A percentile compares a stretch with the other conserved stretches of the same genome.
Evolutionary conservation across 2,888 invertebrate genomes (phyloP).

Genomic region (Agonum fuliginosum): DNA sequence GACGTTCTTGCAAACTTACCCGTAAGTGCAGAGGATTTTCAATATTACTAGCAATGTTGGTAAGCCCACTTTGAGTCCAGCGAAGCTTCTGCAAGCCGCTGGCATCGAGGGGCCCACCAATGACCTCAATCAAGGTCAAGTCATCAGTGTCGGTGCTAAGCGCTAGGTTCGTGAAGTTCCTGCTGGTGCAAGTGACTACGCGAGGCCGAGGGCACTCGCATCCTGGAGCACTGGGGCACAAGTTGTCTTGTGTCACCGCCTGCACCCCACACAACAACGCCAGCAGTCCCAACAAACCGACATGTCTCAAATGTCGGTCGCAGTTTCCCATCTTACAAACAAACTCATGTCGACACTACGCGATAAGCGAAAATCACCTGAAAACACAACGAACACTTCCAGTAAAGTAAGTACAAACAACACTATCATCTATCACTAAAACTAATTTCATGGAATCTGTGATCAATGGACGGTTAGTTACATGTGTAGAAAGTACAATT

Average conservation of each 20-base stretch:
- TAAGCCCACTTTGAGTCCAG: conserved; percentile 78
- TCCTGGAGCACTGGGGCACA: conserved; percentile 16
- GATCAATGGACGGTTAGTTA: too few species aligned
- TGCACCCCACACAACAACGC: not conserved
- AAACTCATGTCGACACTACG: conserved; percentile 50
- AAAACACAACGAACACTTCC: too few species aligned
- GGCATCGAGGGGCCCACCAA: conserved; percentile 64
- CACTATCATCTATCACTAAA: too few species aligned
- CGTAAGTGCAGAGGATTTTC: conserved; percentile 72
- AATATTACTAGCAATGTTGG: conserved; percentile 74
- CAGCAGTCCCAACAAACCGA: conserved; percentile 51
- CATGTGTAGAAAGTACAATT: not conserved
- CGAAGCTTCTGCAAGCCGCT: conserved; percentile 72
- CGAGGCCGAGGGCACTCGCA: conserved; percentile 41
- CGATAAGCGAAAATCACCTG: conserved; percentile 41
- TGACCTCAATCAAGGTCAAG: conserved; percentile 6
- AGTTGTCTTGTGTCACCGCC: conserved; percentile 34
- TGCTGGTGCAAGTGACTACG: conserved; percentile 23
- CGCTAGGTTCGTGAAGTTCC: conserved; percentile 42
- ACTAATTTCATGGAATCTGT: too few species aligned
- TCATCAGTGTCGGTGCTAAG: conserved; percentile 18
- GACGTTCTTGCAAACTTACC: too few species aligned
- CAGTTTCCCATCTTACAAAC: conserved; percentile 40
- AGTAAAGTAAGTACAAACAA: too few species aligned
- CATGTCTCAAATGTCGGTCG: conserved; percentile 54